Conservation (phyloP, 2,888 invertebrate species). For the Ctena decussata region DNA sequence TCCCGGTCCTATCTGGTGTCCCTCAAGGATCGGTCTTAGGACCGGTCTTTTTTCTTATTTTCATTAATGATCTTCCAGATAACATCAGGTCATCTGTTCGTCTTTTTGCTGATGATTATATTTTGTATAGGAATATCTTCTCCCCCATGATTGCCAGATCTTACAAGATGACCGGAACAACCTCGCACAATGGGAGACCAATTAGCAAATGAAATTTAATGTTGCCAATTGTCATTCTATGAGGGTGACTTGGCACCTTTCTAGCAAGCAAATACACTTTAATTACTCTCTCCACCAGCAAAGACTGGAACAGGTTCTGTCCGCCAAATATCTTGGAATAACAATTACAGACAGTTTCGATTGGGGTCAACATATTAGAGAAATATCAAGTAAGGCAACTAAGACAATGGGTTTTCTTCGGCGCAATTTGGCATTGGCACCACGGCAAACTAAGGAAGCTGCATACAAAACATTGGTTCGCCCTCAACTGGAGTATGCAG, state of each 20-base stretch:
- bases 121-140: background rate
- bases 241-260: background rate
- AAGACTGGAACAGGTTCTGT: background rate
- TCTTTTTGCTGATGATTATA: background rate
- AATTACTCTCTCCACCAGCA: background rate
- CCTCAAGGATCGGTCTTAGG: background rate
- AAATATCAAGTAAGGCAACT: too few species aligned
- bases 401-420: too few species aligned
- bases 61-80: background rate
- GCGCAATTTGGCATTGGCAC: background rate
- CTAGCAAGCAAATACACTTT: background rate
- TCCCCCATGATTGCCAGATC: too few species aligned
- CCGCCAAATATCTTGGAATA: background rate
- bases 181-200: background rate
- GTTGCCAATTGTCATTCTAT: background rate
- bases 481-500: background rate
- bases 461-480: background rate
- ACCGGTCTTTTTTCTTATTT: background rate
- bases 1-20: background rate
- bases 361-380: background rate
- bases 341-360: background rate
- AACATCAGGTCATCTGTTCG: background rate
- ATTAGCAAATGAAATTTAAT: slow-evolving; percentile 2
- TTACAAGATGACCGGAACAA: background rate
- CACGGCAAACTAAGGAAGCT: background rate